A percentile compares a stretch with the other conserved stretches of the same genome.
Evolutionary conservation across 2,113 vertebrate species (phyloP).

Genomic region (Chaetodon auriga): DNA sequence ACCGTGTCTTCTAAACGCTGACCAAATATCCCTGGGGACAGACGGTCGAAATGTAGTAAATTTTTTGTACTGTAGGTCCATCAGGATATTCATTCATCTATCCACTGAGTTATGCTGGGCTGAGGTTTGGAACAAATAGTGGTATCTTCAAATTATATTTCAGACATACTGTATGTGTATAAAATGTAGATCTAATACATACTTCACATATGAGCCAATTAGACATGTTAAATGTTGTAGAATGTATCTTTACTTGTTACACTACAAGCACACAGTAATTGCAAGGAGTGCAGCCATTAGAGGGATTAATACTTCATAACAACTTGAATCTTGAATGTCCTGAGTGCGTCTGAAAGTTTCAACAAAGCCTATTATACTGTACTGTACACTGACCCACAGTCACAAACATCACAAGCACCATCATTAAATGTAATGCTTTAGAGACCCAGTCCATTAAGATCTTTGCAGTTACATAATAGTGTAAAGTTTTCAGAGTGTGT

Average conservation of each 20-base stretch:
- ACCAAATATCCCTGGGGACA: conserved; percentile 91
- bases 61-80: background rate
- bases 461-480: no score
- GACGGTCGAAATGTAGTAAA: background rate
- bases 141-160: background rate
- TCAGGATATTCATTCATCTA: background rate
- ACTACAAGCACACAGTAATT: background rate
- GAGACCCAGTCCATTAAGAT: background rate
- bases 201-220: background rate
- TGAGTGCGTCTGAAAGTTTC: background rate
- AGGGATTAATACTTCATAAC: background rate
- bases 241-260: no score
- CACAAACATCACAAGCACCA: background rate
- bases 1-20: conserved; percentile 94
- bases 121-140: background rate
- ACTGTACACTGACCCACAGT: no score
- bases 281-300: background rate
- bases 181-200: background rate
- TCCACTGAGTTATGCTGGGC: background rate
- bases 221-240: no score
- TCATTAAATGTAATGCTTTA: background rate
- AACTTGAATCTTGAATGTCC: background rate
- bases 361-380: background rate
- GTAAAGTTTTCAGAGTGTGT: background rate
- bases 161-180: background rate